Conservation (phyloP, 1,140 invertebrate species). For the Listronotus oregonensis region DNA sequence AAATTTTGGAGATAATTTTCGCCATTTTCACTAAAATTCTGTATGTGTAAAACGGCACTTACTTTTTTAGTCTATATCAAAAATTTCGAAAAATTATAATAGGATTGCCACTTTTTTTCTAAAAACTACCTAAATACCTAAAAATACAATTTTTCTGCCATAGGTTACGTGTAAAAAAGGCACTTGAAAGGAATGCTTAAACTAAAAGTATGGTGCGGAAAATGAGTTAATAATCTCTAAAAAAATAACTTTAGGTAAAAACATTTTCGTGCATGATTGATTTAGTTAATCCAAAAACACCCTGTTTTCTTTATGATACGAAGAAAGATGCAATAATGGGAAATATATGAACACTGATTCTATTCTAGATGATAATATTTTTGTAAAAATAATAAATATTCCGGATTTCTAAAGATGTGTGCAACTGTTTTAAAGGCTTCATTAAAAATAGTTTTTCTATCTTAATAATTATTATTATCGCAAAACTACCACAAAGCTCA, state of each 20-base stretch:
- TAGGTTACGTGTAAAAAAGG: slow-evolving; percentile 31
- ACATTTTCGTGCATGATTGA: neutral
- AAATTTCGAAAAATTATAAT: slow-evolving; percentile 17
- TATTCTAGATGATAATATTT: too few relatives aligned
- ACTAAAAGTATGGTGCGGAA: slow-evolving; percentile 14
- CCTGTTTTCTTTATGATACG: too few relatives aligned
- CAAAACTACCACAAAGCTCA: too few relatives aligned
- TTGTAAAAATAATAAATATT: too few relatives aligned
- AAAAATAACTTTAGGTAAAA: neutral
- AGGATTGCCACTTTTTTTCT: slow-evolving; percentile 28
- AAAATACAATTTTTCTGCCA: slow-evolving; percentile 25
- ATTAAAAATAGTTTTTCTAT: too few relatives aligned
- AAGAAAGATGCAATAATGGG: too few relatives aligned
- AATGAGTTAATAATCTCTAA: slow-evolving; percentile 1
- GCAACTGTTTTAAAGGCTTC: too few relatives aligned
- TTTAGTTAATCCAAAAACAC: neutral
- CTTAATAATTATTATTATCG: too few relatives aligned
- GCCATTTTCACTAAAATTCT: too few relatives aligned
- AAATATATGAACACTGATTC: too few relatives aligned
- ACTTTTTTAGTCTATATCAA: neutral
- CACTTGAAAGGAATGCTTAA: slow-evolving; percentile 37
- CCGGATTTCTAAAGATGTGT: too few relatives aligned
- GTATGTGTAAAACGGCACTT: slow-evolving; percentile 1
- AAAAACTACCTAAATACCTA: slow-evolving; percentile 22
- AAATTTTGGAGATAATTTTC: too few relatives aligned